Base-by-base conservation (phyloP, 1,140 invertebrate genomes). In the Drosophila subobscura region DNA sequence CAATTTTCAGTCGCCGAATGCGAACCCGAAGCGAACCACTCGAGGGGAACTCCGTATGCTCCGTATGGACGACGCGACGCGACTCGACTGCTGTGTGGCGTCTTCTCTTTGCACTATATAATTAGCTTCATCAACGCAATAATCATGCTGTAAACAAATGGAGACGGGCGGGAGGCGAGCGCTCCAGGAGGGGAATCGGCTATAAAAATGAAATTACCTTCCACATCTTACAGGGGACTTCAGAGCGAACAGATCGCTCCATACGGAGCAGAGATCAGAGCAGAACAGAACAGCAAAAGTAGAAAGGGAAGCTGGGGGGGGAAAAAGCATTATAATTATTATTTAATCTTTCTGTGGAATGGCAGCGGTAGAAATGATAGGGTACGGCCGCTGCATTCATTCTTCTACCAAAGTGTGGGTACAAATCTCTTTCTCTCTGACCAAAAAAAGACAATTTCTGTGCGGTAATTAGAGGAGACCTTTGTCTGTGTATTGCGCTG, bases 111-210 rank as follows among this genome's bases (percentile, higher is more conserved):
- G 75, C 71, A 89, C 83, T 64, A 86, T 89, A 81, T 89, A 89
- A 90, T 89, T 89, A 89, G 85, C 73, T 86, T 73, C 85, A 90
- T 89, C 85, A 85, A 61, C 80, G 77, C 86, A 89, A 89, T 75
- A 89, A 89, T 89, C 84, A 89, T 86, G 74, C 73, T 54, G 77
- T 79, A 89, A 89, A 75, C 70, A 84, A 84, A 79, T 70, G 57
- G 68, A 60, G 10, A 58, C 33, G 45, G 33, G 25, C 58, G 59
- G 27, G 54, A 64, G 53, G 45, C n/a, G 5, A 20, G 53, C 42
- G 25, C 10, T 27, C 10, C n/a, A 27, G 46, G 25, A 42, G 55
- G 22, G 12, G 53, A 41, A 37, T 12, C 33, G 65, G 74, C 68
- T 81, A 81, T 86, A 86, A 86, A 88, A 72, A 56, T 64, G 42